Evolutionary conservation across 2,113 vertebrate species (phyloP).

Genomic region (Engystomops pustulosus): DNA sequence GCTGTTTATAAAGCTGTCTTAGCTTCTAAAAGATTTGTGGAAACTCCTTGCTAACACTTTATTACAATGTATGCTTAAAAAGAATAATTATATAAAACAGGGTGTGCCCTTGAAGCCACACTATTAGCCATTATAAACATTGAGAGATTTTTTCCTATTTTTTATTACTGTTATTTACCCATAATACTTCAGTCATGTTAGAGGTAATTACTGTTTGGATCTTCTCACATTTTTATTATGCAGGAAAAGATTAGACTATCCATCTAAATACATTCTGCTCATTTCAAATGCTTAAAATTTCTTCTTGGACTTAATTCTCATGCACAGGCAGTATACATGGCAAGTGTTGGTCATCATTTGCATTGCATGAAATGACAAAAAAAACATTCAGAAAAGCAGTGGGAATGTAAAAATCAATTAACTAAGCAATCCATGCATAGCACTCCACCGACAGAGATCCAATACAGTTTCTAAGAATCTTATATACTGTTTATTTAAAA

Average conservation of each 20-base stretch:
- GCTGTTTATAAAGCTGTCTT: too few relatives aligned
- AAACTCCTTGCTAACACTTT: too few relatives aligned
- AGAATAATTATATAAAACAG: too few relatives aligned
- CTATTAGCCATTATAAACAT: too few relatives aligned
- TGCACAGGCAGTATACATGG: constrained; percentile 41
- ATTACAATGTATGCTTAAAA: too few relatives aligned
- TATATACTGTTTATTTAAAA: constrained; percentile 30
- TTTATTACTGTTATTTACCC: constrained; percentile 5
- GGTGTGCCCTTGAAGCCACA: too few relatives aligned
- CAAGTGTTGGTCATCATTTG: constrained; percentile 59
- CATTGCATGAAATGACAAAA: constrained; percentile 58
- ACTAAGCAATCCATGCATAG: constrained; percentile 59
- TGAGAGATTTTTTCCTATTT: not conserved
- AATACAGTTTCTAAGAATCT: not conserved
- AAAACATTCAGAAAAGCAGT: constrained; percentile 56
- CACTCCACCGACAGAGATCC: constrained; percentile 35
- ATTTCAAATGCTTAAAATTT: constrained; percentile 57
- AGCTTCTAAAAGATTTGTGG: too few relatives aligned
- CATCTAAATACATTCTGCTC: constrained; percentile 55
- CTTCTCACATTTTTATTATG: constrained; percentile 51
- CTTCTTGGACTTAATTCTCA: constrained; percentile 54
- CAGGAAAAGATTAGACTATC: constrained; percentile 53
- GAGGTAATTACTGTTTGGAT: constrained; percentile 48
- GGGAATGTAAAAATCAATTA: constrained; percentile 58
- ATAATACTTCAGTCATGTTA: constrained; percentile 53